Base-by-base conservation (phyloP, 2,113 vertebrate genomes). In the Bostrychus sinensis region DNA sequence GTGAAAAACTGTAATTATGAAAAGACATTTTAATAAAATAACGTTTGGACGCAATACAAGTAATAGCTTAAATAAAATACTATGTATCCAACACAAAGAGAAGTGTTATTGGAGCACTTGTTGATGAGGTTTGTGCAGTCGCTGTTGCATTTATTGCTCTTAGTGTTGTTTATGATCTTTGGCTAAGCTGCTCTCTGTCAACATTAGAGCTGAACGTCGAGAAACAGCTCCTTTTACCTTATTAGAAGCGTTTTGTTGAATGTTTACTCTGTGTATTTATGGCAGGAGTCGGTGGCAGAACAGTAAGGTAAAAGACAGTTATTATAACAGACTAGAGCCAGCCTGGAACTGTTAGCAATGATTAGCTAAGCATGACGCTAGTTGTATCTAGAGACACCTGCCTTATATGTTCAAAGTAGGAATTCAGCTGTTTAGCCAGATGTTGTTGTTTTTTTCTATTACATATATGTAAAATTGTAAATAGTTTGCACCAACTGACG, bases 161-260 rank as follows among this genome's bases (percentile, higher is more conserved):
- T 0, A 7, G 2, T 1, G 3, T 0, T 0, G 0, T 3, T 65
- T 28, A 71, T 68, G 70, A 86, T 80, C 78, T 86, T 37, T 7
- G 68, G 2, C 1, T 11, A 0, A 2, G 64, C 58, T 3, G 8
- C 13, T 3, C 38, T 25, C 50, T 80, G 67, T 83, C 73, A 80
- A 82, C 75, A 60, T 43, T 28, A 32, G n/a, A 64, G 56, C 34
- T 38, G 63, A 70, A 6, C 19, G 30, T 38, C 34, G 17, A 6
- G 53, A 56, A 41, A n/a, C 32, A 17, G 50, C 51, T 17, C 41
- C 46, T 0, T 14, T 62, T 41, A 50, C 34, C 54, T 19, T 3
- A 22, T 36, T 7, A 4, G 43, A 2, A 64, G 13, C 5, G 41
- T 5, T 30, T 66, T 0, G 25, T 17, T 30, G 19, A 19, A n/a